phyloP scores from a whole-genome alignment of 2,888 invertebrate genomes.

The Galerucella nymphaeae region DNA sequence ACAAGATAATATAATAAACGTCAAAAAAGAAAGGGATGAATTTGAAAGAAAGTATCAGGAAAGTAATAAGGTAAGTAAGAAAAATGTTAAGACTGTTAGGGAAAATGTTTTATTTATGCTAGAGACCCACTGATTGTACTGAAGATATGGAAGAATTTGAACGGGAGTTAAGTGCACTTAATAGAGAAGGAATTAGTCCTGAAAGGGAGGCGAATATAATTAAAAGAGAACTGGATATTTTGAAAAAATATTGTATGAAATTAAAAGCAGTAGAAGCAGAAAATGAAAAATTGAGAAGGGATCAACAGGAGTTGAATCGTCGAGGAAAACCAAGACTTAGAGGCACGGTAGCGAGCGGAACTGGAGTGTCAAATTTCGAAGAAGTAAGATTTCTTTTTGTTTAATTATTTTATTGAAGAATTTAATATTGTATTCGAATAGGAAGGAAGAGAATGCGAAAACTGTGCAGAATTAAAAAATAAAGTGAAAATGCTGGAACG shows the following conservation, averaged over 20 bases:
- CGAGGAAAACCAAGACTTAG: constrained; percentile 14
- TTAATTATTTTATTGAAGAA: neutral
- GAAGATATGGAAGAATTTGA: constrained; percentile 54
- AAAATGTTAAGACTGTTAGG: neutral
- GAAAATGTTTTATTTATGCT: neutral
- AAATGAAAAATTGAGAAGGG: constrained; percentile 53
- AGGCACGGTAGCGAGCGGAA: neutral
- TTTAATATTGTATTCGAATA: neutral
- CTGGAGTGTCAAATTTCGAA: neutral
- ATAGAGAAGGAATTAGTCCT: constrained; percentile 50
- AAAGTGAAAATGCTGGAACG: constrained; percentile 54
- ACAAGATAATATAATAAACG: constrained; percentile 52
- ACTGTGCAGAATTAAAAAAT: constrained; percentile 39
- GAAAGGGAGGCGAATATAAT: constrained; percentile 57
- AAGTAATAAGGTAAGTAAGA: neutral
- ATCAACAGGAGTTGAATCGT: constrained; percentile 40
- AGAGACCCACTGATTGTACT: constrained; percentile 32
- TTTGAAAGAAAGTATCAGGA: constrained; percentile 41
- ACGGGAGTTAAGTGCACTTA: constrained; percentile 52
- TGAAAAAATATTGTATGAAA: constrained; percentile 57
- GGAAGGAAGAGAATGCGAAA: neutral
- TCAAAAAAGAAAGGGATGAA: constrained; percentile 54
- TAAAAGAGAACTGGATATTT: constrained; percentile 53
- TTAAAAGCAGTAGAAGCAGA: constrained; percentile 55
- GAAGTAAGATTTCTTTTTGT: neutral